These are phyloP conservation scores for Tribolium castaneum DNA, from an alignment of 1,140 invertebrate species.

Conservation along the genomic window DNA sequence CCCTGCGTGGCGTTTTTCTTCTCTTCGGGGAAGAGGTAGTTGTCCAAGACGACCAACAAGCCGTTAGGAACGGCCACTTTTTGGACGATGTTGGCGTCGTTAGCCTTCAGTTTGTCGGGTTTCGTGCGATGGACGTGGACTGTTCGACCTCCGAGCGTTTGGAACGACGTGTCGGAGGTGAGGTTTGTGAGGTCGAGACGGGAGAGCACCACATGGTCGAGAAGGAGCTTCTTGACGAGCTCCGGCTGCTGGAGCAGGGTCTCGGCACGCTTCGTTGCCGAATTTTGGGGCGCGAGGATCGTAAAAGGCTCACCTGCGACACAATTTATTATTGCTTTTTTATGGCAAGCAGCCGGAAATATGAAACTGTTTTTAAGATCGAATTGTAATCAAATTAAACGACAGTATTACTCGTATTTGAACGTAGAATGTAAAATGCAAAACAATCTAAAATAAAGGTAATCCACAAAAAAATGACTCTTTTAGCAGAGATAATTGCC, in stretches of 20 bases:
- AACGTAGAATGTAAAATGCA: no score
- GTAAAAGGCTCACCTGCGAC: conserved; percentile 70
- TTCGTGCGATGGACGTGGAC: conserved; percentile 65
- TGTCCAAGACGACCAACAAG: conserved; percentile 65
- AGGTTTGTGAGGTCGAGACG: conserved; percentile 62
- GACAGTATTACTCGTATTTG: no score
- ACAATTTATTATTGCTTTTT: conserved; percentile 39
- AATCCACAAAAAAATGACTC: no score
- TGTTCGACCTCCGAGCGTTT: conserved; percentile 67
- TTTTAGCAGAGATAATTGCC: no score
- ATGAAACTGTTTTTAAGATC: no score
- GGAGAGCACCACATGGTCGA: conserved; percentile 69
- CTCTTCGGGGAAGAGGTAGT: conserved; percentile 66
- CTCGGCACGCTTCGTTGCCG: conserved; percentile 65
- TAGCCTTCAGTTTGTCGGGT: conserved; percentile 64
- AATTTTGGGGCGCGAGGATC: conserved; percentile 70
- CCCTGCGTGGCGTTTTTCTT: conserved; percentile 48
- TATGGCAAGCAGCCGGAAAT: no score
- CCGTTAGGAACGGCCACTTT: conserved; percentile 64
- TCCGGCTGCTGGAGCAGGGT: conserved; percentile 63
- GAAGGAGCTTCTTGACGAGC: conserved; percentile 67
- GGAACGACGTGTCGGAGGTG: conserved; percentile 65
- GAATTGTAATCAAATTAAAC: no score
- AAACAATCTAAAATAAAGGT: no score
- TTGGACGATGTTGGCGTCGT: conserved; percentile 64